A percentile compares a stretch with the other conserved stretches of the same genome.
Evolutionary conservation across 2,113 vertebrate genomes (phyloP).

Genomic region (Aix galericulata): DNA sequence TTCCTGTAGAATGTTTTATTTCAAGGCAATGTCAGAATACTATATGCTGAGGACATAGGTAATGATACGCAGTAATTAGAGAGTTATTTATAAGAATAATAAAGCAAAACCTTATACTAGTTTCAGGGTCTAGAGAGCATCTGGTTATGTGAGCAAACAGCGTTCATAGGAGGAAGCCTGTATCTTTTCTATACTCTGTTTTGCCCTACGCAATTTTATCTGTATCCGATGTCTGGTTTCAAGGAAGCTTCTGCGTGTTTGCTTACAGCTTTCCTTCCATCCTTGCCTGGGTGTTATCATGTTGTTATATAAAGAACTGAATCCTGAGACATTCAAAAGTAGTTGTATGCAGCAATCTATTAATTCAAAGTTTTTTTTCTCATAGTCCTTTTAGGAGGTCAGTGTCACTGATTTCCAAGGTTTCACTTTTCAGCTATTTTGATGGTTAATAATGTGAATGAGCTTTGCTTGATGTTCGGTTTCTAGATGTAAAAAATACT

Average conservation of each 20-base stretch:
- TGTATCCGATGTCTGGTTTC: neutral
- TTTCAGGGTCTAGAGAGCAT: neutral
- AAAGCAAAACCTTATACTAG: neutral
- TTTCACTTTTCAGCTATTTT: neutral
- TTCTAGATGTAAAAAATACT: neutral
- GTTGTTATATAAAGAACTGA: neutral
- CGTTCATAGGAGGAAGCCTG: accelerated
- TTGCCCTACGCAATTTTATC: accelerated
- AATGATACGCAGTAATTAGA: neutral
- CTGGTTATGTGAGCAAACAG: neutral
- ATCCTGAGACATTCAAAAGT: neutral
- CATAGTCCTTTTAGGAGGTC: neutral
- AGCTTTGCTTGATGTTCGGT: neutral
- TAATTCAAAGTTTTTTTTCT: neutral
- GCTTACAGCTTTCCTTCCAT: neutral
- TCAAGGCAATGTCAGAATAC: neutral
- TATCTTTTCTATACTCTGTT: neutral
- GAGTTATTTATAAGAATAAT: neutral
- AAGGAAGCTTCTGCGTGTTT: neutral
- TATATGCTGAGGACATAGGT: neutral
- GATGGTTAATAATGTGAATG: neutral
- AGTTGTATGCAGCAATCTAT: neutral
- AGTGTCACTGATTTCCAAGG: neutral
- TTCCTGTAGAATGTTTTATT: neutral
- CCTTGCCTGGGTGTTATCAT: accelerated